phyloP scores from a whole-genome alignment of 2,888 invertebrate genomes.

The Syrista parreyssii region DNA sequence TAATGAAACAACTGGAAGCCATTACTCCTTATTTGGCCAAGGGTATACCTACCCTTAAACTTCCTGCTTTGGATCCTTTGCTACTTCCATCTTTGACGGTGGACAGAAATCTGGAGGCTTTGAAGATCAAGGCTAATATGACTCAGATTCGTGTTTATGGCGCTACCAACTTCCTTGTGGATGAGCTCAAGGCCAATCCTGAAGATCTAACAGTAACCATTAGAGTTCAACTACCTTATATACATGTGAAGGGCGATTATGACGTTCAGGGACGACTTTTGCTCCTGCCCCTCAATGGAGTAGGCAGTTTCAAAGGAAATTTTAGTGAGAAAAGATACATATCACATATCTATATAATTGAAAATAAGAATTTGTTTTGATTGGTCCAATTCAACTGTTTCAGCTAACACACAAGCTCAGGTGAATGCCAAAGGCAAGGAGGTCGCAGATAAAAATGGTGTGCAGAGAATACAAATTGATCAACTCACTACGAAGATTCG shows the following conservation, averaged over 20 bases:
- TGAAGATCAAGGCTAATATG: conserved; percentile 77
- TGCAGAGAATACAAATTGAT: conserved; percentile 73
- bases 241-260: conserved; percentile 68
- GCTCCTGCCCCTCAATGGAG: conserved; percentile 67
- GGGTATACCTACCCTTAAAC: conserved; percentile 77
- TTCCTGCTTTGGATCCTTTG: conserved; percentile 81
- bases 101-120: conserved; percentile 77
- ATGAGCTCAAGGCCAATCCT: conserved; percentile 67
- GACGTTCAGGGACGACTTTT: conserved; percentile 69
- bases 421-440: conserved; percentile 72
- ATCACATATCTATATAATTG: neutral
- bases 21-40: conserved; percentile 71
- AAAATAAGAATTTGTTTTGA: conserved; percentile 1
- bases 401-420: conserved; percentile 72
- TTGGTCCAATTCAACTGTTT: conserved; percentile 26
- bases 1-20: conserved; percentile 72
- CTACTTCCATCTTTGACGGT: conserved; percentile 76
- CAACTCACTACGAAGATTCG: conserved; percentile 72
- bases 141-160: conserved; percentile 76
- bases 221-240: conserved; percentile 65
- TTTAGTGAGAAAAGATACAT: conserved; percentile 66
- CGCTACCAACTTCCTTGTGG: conserved; percentile 74
- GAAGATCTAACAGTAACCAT: conserved; percentile 65
- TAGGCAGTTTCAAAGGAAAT: conserved; percentile 69
- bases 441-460: conserved; percentile 69